Evolutionary conservation across 2,888 invertebrate species (phyloP), one percentile per base, ranked within the genome.

Genomic region (Cenopis cana): DNA sequence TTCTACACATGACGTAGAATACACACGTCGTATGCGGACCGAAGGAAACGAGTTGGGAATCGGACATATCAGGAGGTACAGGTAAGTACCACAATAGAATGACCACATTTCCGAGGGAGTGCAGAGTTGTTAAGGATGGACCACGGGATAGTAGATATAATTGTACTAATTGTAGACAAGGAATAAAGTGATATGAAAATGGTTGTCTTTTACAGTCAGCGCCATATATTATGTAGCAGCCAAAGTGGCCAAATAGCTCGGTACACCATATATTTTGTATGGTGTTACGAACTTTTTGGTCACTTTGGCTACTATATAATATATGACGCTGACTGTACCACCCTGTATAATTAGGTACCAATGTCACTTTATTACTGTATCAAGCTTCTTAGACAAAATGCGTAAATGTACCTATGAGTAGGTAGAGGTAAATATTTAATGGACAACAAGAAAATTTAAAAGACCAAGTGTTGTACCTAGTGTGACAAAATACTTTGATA

Each of bases 381-480:
- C n/a, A 54, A 38, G 11, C 18, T 64, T 38, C 64, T 64, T 64
- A 54, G 52, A 54, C 36, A 54, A 38, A 46, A 38, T 8, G 18
- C 33, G 33, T 62, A 61, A 61, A 29, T 61, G 9, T 33, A 49
- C 52, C 20, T 24, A 46, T 11, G n/a, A 17, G 14, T 33, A 29
- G 3, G 6, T 55, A n/a, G 12, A 46, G 4, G 24, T 17, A 46
- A 2, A 29, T 46, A n/a, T 46, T 52, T 62, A 38, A 52, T 38
- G 36, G 52, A 54, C 14, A 38, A 24, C 20, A 64, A 64, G 62
- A 52, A 52, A 64, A 64, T 64, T 64, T 9, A 38, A 64, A 64
- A 64, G 62, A 64, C 61, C 12, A 46, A 60, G 41, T 24, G 24
- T 46, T 60, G 24, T 60, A 46, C 60, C 10, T 29, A 18, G 60